These are phyloP conservation scores for Perca flavescens DNA, from an alignment of 2,113 vertebrate species.

Conservation along the genomic window DNA sequence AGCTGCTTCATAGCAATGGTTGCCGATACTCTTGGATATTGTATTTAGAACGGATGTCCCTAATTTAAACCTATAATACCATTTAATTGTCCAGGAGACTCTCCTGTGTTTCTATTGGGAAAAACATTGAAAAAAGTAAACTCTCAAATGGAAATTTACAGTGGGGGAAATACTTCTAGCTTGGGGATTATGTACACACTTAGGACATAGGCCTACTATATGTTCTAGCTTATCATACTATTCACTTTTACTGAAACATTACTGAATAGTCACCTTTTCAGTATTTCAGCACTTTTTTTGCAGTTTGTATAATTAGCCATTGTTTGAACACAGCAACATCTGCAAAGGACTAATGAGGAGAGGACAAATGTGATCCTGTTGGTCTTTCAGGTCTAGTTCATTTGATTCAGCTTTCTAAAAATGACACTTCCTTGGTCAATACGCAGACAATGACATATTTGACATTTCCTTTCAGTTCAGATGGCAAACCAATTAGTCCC, in stretches of 20 bases:
- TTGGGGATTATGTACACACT: neutral
- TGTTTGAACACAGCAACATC: neutral
- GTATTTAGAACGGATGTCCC: no score
- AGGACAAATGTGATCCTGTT: neutral
- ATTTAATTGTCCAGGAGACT: neutral
- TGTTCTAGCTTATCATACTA: neutral
- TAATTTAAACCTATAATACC: neutral
- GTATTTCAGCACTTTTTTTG: no score
- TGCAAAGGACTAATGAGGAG: neutral
- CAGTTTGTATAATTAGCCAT: neutral
- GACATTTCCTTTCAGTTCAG: slow-evolving; percentile 20
- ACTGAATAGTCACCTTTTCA: neutral
- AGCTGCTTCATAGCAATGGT: neutral
- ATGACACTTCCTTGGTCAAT: neutral
- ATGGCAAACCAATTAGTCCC: neutral
- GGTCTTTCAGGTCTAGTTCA: neutral
- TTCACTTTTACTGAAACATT: neutral
- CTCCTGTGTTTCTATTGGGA: neutral
- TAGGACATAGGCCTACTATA: neutral
- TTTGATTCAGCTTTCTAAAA: neutral
- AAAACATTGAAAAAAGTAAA: neutral
- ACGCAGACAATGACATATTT: neutral
- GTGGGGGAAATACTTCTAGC: no score
- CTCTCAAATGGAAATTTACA: neutral
- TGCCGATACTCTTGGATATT: neutral